Conservation (phyloP, 2,113 vertebrate genomes). For the Calidris pygmaea region DNA sequence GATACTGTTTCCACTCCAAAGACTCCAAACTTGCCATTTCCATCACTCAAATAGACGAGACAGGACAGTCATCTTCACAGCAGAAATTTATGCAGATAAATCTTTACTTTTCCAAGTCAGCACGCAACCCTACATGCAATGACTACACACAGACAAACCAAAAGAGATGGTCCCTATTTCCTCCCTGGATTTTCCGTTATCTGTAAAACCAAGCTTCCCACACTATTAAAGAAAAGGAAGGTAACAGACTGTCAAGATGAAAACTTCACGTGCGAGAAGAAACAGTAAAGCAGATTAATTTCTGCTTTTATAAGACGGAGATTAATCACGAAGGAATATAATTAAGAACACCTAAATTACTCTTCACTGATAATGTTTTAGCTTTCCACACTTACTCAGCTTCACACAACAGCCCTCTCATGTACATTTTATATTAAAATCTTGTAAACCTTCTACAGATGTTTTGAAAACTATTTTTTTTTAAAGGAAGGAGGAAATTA, state of each 20-base stretch:
- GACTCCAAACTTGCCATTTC: not conserved
- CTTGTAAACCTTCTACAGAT: not conserved
- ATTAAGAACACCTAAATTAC: constrained; percentile 34
- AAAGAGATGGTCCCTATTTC: not conserved
- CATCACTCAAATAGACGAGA: not conserved
- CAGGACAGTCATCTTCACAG: not conserved
- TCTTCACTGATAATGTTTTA: not conserved
- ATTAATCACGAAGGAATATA: constrained; percentile 6
- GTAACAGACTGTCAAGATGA: not conserved
- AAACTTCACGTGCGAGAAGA: not conserved
- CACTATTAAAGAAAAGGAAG: not conserved
- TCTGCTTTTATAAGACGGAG: not conserved
- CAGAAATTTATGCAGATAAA: not conserved
- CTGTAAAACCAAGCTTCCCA: not conserved
- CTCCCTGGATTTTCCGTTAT: not conserved
- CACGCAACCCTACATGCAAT: not conserved
- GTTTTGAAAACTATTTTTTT: not conserved
- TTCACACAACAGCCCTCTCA: constrained; percentile 24
- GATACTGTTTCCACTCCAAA: not conserved
- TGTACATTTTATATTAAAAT: not conserved
- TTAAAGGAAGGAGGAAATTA: not conserved
- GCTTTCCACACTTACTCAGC: not conserved
- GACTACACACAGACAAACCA: not conserved
- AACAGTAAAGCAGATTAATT: not conserved
- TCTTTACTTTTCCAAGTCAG: not conserved